phyloP scores from a whole-genome alignment of 2,113 vertebrate species.

The Picathartes gymnocephalus region DNA sequence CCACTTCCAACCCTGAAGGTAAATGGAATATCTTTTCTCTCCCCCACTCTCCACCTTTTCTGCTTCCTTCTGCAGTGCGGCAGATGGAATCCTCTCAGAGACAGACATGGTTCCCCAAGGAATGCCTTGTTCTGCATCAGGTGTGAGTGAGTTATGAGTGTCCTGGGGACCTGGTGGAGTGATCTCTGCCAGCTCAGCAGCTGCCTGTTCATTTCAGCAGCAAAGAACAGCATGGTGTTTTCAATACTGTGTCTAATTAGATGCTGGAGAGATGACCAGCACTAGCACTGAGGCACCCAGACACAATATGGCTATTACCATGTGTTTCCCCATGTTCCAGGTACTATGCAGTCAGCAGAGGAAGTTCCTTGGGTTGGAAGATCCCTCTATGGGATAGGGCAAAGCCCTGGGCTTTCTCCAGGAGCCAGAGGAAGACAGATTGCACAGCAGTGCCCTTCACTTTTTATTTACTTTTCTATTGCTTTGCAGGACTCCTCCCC shows the following conservation, averaged over 20 bases:
- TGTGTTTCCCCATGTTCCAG: not conserved
- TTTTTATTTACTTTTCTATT: not conserved
- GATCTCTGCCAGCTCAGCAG: not conserved
- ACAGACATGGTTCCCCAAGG: not conserved
- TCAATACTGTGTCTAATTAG: not conserved
- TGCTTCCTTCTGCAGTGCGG: not conserved
- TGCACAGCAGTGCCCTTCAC: not conserved
- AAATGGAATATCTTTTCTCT: not conserved
- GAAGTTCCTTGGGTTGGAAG: not conserved
- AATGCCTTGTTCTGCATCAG: not conserved
- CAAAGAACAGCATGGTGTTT: not conserved
- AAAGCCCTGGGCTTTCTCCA: not conserved
- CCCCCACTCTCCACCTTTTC: accelerated
- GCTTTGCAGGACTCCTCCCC: not conserved
- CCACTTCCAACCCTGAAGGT: not conserved
- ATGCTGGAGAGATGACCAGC: not conserved
- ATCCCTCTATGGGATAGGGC: not conserved
- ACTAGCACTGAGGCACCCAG: not conserved
- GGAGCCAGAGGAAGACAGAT: not conserved
- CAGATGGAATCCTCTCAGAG: not conserved
- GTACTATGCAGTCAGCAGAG: not conserved
- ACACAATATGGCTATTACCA: not conserved
- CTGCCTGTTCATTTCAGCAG: not conserved
- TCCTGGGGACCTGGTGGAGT: not conserved
- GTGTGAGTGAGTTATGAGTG: not conserved